Conservation (phyloP, 2,888 invertebrate genomes). For the Lithophane ornitopus region DNA sequence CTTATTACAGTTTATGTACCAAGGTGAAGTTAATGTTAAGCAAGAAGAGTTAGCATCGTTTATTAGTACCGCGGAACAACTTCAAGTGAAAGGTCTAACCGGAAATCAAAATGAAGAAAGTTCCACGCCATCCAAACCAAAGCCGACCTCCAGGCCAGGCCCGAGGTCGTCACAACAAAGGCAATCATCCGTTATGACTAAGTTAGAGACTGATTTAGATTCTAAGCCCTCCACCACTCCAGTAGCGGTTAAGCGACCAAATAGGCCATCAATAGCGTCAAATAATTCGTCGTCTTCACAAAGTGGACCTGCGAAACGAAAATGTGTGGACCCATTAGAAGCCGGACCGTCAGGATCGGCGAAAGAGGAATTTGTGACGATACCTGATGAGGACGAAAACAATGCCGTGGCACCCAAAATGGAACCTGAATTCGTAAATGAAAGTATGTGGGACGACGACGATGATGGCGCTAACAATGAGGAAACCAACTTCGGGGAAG, state of each 20-base stretch:
- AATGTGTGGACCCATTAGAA: slow-evolving; percentile 91
- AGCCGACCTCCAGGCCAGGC: slow-evolving; percentile 91
- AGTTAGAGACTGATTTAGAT: slow-evolving; percentile 91
- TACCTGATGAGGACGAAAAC: slow-evolving; percentile 89
- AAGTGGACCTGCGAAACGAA: slow-evolving; percentile 90
- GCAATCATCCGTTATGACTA: slow-evolving; percentile 92
- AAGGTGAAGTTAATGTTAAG: slow-evolving; percentile 93
- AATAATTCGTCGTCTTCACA: slow-evolving; percentile 91
- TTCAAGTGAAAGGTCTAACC: slow-evolving; percentile 93
- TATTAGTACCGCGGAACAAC: slow-evolving; percentile 93
- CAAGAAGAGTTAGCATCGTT: slow-evolving; percentile 93
- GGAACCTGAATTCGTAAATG: slow-evolving; percentile 92
- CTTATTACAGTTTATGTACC: slow-evolving; percentile 93
- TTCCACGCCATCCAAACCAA: slow-evolving; percentile 91
- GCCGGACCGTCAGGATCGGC: slow-evolving; percentile 90
- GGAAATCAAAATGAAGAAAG: slow-evolving; percentile 91
- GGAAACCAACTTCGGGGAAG: slow-evolving; percentile 92
- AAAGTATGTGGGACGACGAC: slow-evolving; percentile 91
- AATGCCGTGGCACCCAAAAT: slow-evolving; percentile 92
- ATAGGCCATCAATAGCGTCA: slow-evolving; percentile 92
- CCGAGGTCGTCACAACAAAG: slow-evolving; percentile 92
- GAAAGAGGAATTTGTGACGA: slow-evolving; percentile 90
- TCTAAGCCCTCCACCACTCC: slow-evolving; percentile 92
- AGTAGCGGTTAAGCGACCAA: slow-evolving; percentile 92
- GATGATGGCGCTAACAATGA: slow-evolving; percentile 92